Evolutionary conservation across 2,113 vertebrate genomes (phyloP).

Genomic region (Apodemus sylvaticus): DNA sequence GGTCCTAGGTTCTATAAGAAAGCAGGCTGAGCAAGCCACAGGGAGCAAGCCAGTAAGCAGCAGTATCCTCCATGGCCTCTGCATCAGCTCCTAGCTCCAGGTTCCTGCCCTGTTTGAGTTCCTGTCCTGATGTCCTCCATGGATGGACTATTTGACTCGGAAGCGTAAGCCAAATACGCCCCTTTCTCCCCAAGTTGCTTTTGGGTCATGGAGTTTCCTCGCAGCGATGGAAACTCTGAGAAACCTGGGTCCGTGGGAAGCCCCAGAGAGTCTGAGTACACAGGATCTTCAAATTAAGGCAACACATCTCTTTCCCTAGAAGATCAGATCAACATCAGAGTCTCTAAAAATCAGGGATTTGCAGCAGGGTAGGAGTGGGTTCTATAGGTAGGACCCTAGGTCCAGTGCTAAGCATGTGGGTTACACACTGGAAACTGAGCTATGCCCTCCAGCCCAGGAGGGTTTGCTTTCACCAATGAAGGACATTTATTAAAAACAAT

Average conservation of each 20-base stretch:
- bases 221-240: neutral
- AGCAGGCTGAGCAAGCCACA: neutral
- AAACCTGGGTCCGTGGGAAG: neutral
- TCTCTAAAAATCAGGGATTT: neutral
- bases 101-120: neutral
- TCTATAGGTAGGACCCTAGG: neutral
- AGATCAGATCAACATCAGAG: neutral
- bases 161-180: neutral
- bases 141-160: neutral
- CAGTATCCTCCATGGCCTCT: neutral
- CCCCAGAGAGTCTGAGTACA: neutral
- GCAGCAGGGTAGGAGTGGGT: neutral
- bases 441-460: too few relatives aligned
- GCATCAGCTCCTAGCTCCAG: neutral
- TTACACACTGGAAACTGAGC: neutral
- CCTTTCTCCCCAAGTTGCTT: neutral
- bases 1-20: neutral
- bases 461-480: neutral
- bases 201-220: neutral
- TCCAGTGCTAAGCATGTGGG: neutral
- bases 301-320: neutral
- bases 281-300: neutral
- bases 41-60: neutral
- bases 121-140: neutral
- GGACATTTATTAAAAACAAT: neutral